Evolutionary conservation across 2,113 vertebrate genomes (phyloP).

Genomic region (Scomber colias): DNA sequence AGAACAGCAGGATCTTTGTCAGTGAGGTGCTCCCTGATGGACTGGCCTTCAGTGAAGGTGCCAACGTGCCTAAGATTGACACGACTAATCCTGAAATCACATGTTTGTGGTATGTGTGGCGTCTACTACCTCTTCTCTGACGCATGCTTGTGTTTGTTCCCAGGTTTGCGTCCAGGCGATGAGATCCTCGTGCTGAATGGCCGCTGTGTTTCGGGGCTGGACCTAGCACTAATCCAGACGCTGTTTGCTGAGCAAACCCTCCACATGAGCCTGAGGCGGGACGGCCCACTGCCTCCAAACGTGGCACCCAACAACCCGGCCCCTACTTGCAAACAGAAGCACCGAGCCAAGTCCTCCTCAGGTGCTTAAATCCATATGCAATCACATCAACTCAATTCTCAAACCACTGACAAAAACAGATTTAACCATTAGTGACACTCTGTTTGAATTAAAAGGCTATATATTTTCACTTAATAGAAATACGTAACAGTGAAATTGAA

Average conservation of each 20-base stretch:
- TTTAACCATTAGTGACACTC: background rate
- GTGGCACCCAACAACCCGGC: slow-evolving; percentile 64
- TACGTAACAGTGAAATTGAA: background rate
- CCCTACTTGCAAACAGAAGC: slow-evolving; percentile 82
- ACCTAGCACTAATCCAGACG: slow-evolving; percentile 90
- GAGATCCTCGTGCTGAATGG: slow-evolving; percentile 93
- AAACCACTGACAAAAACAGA: background rate
- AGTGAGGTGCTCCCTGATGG: slow-evolving; percentile 92
- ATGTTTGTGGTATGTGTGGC: background rate
- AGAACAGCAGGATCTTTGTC: slow-evolving; percentile 88
- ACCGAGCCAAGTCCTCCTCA: slow-evolving; percentile 87
- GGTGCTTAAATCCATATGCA: slow-evolving; percentile 76
- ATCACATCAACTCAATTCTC: background rate
- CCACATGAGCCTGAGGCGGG: slow-evolving; percentile 86
- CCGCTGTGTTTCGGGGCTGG: slow-evolving; percentile 87
- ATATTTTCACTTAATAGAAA: slow-evolving; percentile 3
- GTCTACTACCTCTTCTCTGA: background rate
- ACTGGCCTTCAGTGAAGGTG: slow-evolving; percentile 90
- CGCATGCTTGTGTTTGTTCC: background rate
- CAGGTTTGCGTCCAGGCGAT: slow-evolving; percentile 91
- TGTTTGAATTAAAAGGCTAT: background rate
- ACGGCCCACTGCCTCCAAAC: slow-evolving; percentile 63
- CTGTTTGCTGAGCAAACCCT: slow-evolving; percentile 90
- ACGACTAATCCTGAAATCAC: background rate
- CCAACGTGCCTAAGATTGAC: background rate